Percentiles rank a stretch among this genome's conserved stretches.
Conservation (phyloP, 2,888 invertebrate genomes). For the Cenopis cana region DNA sequence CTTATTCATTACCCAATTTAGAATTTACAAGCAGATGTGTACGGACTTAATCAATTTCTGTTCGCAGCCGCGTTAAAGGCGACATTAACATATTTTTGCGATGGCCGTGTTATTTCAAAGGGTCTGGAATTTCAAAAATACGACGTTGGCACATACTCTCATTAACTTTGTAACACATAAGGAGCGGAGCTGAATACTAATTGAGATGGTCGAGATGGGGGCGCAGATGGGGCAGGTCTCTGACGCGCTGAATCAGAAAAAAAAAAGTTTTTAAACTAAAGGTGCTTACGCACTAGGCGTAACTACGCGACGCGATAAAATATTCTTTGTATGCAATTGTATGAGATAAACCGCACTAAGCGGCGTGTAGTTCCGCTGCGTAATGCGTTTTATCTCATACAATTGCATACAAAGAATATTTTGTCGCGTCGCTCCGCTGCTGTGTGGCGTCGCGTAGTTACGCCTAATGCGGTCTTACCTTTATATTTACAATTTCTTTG, state of each 20-base stretch:
- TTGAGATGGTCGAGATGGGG: slow-evolving; percentile 63
- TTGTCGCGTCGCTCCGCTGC: too few relatives aligned
- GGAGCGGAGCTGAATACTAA: slow-evolving; percentile 79
- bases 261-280: too few relatives aligned
- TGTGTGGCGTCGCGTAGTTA: too few relatives aligned
- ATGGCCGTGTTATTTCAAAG: slow-evolving; percentile 74
- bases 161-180: slow-evolving; percentile 82
- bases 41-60: slow-evolving; percentile 51
- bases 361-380: too few relatives aligned
- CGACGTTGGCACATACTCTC: slow-evolving; percentile 71
- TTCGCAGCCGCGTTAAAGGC: slow-evolving; percentile 58
- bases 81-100: slow-evolving; percentile 80
- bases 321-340: too few relatives aligned
- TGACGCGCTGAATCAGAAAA: not conserved
- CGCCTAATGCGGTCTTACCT: too few relatives aligned
- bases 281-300: too few relatives aligned
- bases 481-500: too few relatives aligned
- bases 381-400: too few relatives aligned
- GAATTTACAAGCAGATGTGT: slow-evolving; percentile 42
- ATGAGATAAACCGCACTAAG: too few relatives aligned
- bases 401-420: too few relatives aligned
- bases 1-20: slow-evolving; percentile 44
- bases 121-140: slow-evolving; percentile 79
- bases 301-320: too few relatives aligned
- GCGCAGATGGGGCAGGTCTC: slow-evolving; percentile 57